Conservation (phyloP, 2,888 invertebrate species). For the Tanytarsus gracilentus region DNA sequence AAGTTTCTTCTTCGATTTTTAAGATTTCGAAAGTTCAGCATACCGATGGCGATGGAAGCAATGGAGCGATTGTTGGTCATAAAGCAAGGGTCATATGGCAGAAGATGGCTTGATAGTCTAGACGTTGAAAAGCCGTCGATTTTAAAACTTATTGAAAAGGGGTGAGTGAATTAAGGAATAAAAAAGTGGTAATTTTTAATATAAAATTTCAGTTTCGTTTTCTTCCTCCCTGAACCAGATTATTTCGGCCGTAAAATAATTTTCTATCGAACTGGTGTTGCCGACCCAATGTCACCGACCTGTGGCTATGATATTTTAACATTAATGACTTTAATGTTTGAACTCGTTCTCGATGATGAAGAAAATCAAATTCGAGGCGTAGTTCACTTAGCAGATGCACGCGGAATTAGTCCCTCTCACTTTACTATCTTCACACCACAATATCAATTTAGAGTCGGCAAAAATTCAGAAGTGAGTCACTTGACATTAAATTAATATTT, state of each 20-base stretch:
- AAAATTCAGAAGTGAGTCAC: conserved; percentile 65
- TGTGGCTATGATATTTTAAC: neutral
- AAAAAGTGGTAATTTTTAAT: conserved; percentile 29
- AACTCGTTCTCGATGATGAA: conserved; percentile 71
- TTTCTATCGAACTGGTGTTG: conserved; percentile 66
- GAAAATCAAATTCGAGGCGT: conserved; percentile 69
- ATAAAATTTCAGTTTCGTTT: conserved; percentile 57
- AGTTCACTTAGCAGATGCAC: conserved; percentile 68
- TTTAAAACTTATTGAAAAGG: conserved; percentile 59
- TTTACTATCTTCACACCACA: conserved; percentile 68
- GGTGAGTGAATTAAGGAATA: conserved; percentile 43
- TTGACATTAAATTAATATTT: neutral
- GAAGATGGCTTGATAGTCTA: conserved; percentile 58
- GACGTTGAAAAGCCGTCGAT: conserved; percentile 62
- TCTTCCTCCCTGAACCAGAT: conserved; percentile 69
- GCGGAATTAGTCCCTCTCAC: conserved; percentile 64
- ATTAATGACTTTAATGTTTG: conserved; percentile 51
- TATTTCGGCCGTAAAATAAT: conserved; percentile 62
- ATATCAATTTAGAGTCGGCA: conserved; percentile 68
- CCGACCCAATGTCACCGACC: conserved; percentile 45
- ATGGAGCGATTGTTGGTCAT: conserved; percentile 68
- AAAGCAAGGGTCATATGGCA: conserved; percentile 67
- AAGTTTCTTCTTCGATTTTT: conserved; percentile 65
- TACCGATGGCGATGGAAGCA: conserved; percentile 68
- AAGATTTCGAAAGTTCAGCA: conserved; percentile 71